phyloP scores from a whole-genome alignment of 2,797 vertebrate genomes.

The Hyperoplus immaculatus region DNA sequence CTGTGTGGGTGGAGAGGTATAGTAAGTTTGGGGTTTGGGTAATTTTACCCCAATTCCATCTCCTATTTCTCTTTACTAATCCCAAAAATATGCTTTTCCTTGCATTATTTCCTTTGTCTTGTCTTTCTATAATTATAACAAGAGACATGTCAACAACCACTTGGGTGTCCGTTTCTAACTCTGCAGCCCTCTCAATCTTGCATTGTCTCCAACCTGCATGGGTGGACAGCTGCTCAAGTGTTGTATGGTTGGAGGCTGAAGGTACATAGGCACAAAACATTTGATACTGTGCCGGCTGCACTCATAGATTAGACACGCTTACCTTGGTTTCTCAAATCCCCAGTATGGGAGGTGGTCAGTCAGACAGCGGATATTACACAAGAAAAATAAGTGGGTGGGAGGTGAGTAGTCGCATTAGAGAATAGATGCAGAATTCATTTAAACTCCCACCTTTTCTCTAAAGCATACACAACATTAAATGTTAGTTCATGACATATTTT shows the following conservation, averaged over 20 bases:
- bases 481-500: background rate
- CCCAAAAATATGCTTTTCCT: background rate
- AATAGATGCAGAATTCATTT: conserved; percentile 9
- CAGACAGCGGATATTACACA: conserved; percentile 41
- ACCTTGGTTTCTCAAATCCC: conserved; percentile 65
- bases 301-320: conserved; percentile 75
- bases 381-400: conserved; percentile 42
- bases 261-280: conserved; percentile 57
- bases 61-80: background rate
- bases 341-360: conserved; percentile 18
- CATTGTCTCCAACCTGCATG: conserved; percentile 50
- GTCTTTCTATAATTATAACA: conserved; percentile 18
- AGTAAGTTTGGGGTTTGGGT: conserved; percentile 2
- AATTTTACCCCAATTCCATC: conserved; percentile 27
- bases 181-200: conserved; percentile 27
- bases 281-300: conserved; percentile 57
- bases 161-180: conserved; percentile 23
- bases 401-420: conserved; percentile 8
- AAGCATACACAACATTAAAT: background rate
- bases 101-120: conserved; percentile 11
- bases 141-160: conserved; percentile 30
- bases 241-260: conserved; percentile 57
- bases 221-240: conserved; percentile 55
- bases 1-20: background rate
- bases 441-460: background rate